Percentiles rank a stretch among this genome's conserved stretches.
phyloP scores from a whole-genome alignment of 2,888 invertebrate species.

The Phrixothrix hirtus region DNA sequence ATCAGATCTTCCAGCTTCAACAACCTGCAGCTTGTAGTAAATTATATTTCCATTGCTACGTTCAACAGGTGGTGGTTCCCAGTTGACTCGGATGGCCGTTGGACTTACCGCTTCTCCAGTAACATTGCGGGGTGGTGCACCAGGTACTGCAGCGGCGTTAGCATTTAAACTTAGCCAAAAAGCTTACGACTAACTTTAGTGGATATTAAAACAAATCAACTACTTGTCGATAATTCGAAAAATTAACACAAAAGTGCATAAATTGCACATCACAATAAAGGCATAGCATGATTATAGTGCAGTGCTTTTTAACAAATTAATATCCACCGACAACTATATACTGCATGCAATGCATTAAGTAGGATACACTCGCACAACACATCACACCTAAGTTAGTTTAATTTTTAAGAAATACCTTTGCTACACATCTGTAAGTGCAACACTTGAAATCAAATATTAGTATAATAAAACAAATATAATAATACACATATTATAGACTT shows the following conservation, averaged over 20 bases:
- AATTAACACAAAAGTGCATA: constrained; percentile 37
- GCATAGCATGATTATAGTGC: constrained; percentile 48
- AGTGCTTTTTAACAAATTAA: constrained; percentile 56
- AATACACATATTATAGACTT: constrained; percentile 10
- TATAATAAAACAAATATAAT: constrained; percentile 12
- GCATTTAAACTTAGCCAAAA: constrained; percentile 46
- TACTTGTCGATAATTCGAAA: constrained; percentile 36
- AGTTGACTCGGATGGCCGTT: constrained; percentile 84
- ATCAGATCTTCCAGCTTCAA: constrained; percentile 82
- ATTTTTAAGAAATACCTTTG: constrained; percentile 25
- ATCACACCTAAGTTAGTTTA: constrained; percentile 38
- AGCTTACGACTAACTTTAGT: constrained; percentile 49
- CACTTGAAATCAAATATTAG: constrained; percentile 30
- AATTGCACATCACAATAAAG: constrained; percentile 34
- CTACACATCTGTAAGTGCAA: constrained; percentile 32
- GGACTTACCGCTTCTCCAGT: constrained; percentile 86
- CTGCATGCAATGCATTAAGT: constrained; percentile 54
- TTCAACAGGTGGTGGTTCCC: constrained; percentile 91
- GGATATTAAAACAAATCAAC: constrained; percentile 47
- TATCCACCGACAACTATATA: constrained; percentile 55
- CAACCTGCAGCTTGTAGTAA: constrained; percentile 92
- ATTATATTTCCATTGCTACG: constrained; percentile 90
- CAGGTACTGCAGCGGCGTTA: constrained; percentile 76
- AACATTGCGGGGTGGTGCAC: constrained; percentile 95
- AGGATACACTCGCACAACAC: constrained; percentile 46